phyloP scores from a whole-genome alignment of 2,113 vertebrate genomes.

The Pseudorhombus dupliciocellatus region DNA sequence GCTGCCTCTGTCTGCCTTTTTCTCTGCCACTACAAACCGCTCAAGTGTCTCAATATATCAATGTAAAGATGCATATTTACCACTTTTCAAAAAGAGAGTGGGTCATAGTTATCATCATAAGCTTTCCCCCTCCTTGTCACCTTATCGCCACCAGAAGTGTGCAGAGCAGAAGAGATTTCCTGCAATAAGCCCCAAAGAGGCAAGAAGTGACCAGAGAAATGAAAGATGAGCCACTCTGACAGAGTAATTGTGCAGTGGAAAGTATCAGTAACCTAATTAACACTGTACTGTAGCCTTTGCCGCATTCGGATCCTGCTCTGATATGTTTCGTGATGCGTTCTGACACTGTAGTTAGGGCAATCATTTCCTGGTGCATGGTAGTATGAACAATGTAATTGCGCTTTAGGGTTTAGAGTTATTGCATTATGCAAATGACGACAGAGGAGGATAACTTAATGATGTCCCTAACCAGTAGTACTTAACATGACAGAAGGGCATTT shows the following conservation, averaged over 20 bases:
- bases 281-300: slow-evolving; percentile 65
- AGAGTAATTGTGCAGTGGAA: slow-evolving; percentile 72
- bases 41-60: not conserved
- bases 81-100: slow-evolving; percentile 8
- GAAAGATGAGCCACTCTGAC: slow-evolving; percentile 67
- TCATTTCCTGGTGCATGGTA: slow-evolving; percentile 71
- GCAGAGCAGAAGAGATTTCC: slow-evolving; percentile 1
- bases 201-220: slow-evolving; percentile 47
- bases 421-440: slow-evolving; percentile 75
- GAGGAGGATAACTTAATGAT: slow-evolving; percentile 70
- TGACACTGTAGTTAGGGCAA: slow-evolving; percentile 71
- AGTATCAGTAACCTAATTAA: slow-evolving; percentile 78
- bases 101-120: not conserved
- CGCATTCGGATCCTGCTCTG: slow-evolving; percentile 65
- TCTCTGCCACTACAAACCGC: slow-evolving; percentile 33
- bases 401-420: slow-evolving; percentile 77
- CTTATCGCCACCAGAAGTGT: not conserved
- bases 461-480: slow-evolving; percentile 60
- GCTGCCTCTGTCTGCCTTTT: slow-evolving; percentile 32
- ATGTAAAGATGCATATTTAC: slow-evolving; percentile 4
- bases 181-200: slow-evolving; percentile 28
- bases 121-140: not conserved
- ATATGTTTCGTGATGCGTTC: slow-evolving; percentile 71
- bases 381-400: slow-evolving; percentile 78
- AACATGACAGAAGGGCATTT: slow-evolving; percentile 51